Evolutionary conservation across 2,113 vertebrate species (phyloP).

Genomic region (Xenopus laevis): DNA sequence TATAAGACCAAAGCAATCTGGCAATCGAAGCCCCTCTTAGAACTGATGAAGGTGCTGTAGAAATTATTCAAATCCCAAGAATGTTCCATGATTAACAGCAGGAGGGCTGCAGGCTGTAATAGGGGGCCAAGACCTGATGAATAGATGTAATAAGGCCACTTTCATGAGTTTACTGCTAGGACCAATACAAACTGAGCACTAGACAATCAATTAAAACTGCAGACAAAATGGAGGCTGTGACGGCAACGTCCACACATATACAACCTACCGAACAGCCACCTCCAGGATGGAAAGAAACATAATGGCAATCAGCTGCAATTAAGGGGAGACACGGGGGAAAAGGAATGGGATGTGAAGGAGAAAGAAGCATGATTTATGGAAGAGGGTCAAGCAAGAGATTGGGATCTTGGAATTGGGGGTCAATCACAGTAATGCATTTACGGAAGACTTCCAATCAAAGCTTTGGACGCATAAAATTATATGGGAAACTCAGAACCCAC

Average conservation of each 20-base stretch:
- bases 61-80: background rate
- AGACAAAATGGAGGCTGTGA: background rate
- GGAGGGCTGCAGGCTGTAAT: no score
- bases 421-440: background rate
- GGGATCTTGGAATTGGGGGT: background rate
- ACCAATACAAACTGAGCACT: background rate
- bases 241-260: background rate
- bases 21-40: no score
- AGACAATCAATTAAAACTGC: background rate
- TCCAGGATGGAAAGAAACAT: background rate
- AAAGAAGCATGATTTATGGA: background rate
- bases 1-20: no score
- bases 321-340: background rate
- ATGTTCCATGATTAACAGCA: no score
- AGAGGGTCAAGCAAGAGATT: background rate
- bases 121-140: no score
- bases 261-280: no score
- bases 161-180: background rate
- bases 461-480: background rate
- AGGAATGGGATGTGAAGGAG: background rate
- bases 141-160: no score
- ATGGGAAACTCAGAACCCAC: no score
- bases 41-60: background rate
- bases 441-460: background rate
- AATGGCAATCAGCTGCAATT: no score